Base-by-base conservation (phyloP, 1,140 invertebrate genomes). In the Coptotermes formosanus region DNA sequence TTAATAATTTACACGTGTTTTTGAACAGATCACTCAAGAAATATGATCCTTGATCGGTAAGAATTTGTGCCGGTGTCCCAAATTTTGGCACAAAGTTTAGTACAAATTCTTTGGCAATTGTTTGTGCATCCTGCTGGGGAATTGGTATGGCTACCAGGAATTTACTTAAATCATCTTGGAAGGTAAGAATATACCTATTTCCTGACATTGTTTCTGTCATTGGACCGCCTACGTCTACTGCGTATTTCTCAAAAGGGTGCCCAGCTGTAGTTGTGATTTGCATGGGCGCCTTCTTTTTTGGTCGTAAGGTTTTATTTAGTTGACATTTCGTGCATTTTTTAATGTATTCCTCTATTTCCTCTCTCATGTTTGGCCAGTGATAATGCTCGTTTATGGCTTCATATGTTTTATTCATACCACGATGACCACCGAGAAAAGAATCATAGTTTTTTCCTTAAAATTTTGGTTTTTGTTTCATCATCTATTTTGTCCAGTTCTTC, bases 171-270 rank as follows among this genome's bases (percentile, higher is more conserved):
- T 85, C 69, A 48, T 86, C 52, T 11, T n/a, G n/a, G n/a, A n/a
- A n/a, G n/a, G n/a, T n/a, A n/a, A n/a, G n/a, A n/a, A n/a, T n/a
- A n/a, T n/a, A n/a, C n/a, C n/a, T n/a, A n/a, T n/a, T n/a, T n/a
- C n/a, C n/a, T n/a, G n/a, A n/a, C n/a, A n/a, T n/a, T n/a, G 83
- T 87, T 32, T 55, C 12, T 25, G 82, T 59, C 59, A 88, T 82
- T 12, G 88, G 83, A 16, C 87, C 87, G 21, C 87, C 84, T 2
- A 88, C 75, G 86, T 88, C 88, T 25, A 86, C 19, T n/a, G 25
- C 52, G 14, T 52, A 19, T 32, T 44, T 86, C 69, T 82, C 32
- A 23, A 43, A 87, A 45, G 69, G 44, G n/a, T 85, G 16, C 16
- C 32, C 12, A 16, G 38, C 30, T 16, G 85, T 87, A 52, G 43